Conservation (phyloP, 2,888 invertebrate genomes). For the Oscheius sp. region DNA sequence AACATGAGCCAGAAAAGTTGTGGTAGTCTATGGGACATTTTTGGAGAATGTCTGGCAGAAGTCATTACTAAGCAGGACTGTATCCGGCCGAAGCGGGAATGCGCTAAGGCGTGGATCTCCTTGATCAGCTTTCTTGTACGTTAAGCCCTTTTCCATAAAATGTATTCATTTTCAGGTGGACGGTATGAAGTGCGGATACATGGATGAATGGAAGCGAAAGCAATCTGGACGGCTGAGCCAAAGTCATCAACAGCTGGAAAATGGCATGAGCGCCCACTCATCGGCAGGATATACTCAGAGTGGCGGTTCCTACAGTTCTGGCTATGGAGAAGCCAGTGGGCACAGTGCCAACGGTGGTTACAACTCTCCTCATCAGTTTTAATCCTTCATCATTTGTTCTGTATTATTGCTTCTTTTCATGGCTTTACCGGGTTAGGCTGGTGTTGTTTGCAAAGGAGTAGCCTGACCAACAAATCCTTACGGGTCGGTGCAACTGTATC, state of each 20-base stretch:
- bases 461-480: conserved; percentile 6
- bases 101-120: conserved; percentile 69
- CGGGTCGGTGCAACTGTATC: conserved; percentile 30
- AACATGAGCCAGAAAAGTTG: conserved; percentile 62
- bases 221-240: conserved; percentile 24
- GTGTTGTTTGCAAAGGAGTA: conserved; percentile 5
- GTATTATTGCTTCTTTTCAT: conserved; percentile 9
- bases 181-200: conserved; percentile 67
- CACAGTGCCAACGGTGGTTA: conserved; percentile 8
- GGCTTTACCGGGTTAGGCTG: conserved; percentile 18
- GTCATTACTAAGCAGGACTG: conserved; percentile 67
- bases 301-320: neutral
- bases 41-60: conserved; percentile 70
- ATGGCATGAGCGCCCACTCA: neutral
- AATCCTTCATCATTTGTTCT: neutral
- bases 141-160: neutral
- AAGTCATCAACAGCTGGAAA: neutral
- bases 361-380: neutral
- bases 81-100: conserved; percentile 70
- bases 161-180: conserved; percentile 50
- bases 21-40: conserved; percentile 67
- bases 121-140: conserved; percentile 65
- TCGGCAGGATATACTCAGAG: neutral
- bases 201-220: conserved; percentile 64
- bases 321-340: conserved; percentile 1